phyloP scores from a whole-genome alignment of 2,113 vertebrate species.

The Camarhynchus parvulus region DNA sequence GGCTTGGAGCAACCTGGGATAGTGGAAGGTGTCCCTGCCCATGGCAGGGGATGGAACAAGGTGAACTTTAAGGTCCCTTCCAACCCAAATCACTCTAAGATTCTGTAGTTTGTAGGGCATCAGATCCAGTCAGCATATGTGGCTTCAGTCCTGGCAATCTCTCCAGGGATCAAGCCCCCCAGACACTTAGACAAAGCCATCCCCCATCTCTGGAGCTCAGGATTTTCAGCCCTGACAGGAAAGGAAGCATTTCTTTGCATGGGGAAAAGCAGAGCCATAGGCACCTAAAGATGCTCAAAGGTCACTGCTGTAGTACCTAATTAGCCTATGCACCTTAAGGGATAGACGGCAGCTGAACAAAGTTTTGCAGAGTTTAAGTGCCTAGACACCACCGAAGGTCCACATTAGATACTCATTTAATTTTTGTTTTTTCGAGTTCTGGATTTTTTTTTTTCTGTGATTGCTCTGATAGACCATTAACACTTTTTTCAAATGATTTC shows the following conservation, averaged over 20 bases:
- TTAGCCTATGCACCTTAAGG: not conserved
- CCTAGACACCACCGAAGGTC: not conserved
- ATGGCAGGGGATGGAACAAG: not conserved
- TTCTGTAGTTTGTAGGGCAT: not conserved
- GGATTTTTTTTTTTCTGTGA: not conserved
- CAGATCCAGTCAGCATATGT: not conserved
- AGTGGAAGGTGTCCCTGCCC: not conserved
- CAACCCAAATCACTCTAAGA: not conserved
- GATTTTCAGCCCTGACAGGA: not conserved
- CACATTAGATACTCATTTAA: not conserved
- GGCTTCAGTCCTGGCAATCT: not conserved
- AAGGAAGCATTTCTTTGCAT: not conserved
- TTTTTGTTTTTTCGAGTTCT: not conserved
- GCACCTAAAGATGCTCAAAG: not conserved
- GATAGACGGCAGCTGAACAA: not conserved
- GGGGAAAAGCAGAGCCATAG: not conserved
- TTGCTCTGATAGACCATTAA: conserved; percentile 51
- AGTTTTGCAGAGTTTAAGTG: not conserved
- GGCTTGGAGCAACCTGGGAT: fast-evolving
- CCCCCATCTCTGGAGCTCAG: not conserved
- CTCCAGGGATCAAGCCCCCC: not conserved
- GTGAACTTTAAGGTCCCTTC: not conserved
- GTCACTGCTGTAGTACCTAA: not conserved
- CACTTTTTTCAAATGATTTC: conserved; percentile 58
- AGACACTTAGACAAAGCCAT: not conserved